Conservation (phyloP, 2,888 invertebrate species). For the Agonopterix alstromeriana region DNA sequence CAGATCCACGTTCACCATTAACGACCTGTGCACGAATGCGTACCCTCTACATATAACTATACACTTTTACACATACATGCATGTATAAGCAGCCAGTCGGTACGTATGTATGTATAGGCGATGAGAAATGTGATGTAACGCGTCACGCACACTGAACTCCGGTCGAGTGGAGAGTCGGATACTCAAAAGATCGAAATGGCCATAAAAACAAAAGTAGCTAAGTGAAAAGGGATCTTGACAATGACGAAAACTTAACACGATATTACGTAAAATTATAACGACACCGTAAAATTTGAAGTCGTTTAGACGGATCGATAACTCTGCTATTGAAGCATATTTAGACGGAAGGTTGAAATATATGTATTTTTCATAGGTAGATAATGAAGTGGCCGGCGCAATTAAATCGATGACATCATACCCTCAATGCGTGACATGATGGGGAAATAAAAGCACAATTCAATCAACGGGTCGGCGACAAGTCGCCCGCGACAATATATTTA, state of each 20-base stretch:
- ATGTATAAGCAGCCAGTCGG: conserved; percentile 28
- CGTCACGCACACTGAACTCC: conserved; percentile 41
- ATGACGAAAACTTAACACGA: conserved; percentile 35
- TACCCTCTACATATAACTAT: conserved; percentile 37
- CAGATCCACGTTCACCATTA: conserved; percentile 66
- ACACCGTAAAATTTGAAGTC: conserved; percentile 29
- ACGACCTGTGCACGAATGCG: conserved; percentile 64
- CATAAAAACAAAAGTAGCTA: conserved; percentile 26
- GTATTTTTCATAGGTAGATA: conserved; percentile 53
- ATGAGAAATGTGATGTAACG: conserved; percentile 45
- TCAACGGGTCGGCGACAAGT: conserved; percentile 34
- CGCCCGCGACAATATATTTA: conserved; percentile 9
- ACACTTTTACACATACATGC: conserved; percentile 3
- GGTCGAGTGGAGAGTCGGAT: conserved; percentile 18
- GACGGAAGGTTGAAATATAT: conserved; percentile 37
- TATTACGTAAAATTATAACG: conserved; percentile 44
- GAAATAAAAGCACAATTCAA: conserved; percentile 66
- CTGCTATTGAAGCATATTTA: conserved; percentile 21
- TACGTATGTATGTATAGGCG: conserved; percentile 11
- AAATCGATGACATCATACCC: conserved; percentile 68
- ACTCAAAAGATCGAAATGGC: conserved; percentile 16
- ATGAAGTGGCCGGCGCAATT: conserved; percentile 61
- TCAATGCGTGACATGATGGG: conserved; percentile 46
- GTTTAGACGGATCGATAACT: conserved; percentile 40
- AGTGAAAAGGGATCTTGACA: conserved; percentile 42